A percentile compares a stretch with the other conserved stretches of the same genome.
Evolutionary conservation across 2,797 vertebrate genomes (phyloP).

Genomic region (Phoxinus dragarum): DNA sequence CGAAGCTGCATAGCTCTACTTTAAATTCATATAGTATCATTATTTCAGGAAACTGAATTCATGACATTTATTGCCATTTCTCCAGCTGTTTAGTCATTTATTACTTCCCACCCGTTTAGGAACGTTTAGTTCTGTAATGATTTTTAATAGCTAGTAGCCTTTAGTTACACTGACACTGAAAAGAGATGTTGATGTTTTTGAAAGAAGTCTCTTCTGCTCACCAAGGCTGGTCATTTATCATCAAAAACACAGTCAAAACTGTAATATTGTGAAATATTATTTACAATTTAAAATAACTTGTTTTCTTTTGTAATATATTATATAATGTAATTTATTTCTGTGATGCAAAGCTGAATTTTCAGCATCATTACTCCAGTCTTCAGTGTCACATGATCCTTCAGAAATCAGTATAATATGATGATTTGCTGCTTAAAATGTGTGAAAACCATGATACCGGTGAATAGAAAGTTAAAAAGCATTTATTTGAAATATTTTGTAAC

Average conservation of each 20-base stretch:
- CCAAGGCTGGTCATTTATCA: neutral
- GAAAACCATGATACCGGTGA: too few relatives aligned
- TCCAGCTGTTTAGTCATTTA: neutral
- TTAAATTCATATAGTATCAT: neutral
- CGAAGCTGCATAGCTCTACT: too few relatives aligned
- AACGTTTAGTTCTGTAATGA: neutral
- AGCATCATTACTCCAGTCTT: too few relatives aligned
- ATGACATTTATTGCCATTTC: neutral
- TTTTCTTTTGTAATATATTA: neutral
- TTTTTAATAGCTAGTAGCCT: neutral
- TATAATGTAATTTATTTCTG: neutral
- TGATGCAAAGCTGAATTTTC: neutral
- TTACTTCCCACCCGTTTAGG: neutral
- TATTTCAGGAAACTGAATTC: neutral
- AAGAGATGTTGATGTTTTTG: neutral
- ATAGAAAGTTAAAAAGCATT: neutral
- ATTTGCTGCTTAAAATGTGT: neutral
- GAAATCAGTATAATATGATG: too few relatives aligned
- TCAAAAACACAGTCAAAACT: neutral
- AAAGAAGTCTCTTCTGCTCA: neutral
- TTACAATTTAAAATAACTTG: neutral
- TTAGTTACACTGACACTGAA: neutral
- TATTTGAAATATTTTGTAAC: neutral
- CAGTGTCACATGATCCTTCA: too few relatives aligned
- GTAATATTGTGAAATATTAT: neutral